These are phyloP conservation scores for Syngnathus floridae DNA, from an alignment of 2,113 vertebrate genomes.

Conservation along the genomic window DNA sequence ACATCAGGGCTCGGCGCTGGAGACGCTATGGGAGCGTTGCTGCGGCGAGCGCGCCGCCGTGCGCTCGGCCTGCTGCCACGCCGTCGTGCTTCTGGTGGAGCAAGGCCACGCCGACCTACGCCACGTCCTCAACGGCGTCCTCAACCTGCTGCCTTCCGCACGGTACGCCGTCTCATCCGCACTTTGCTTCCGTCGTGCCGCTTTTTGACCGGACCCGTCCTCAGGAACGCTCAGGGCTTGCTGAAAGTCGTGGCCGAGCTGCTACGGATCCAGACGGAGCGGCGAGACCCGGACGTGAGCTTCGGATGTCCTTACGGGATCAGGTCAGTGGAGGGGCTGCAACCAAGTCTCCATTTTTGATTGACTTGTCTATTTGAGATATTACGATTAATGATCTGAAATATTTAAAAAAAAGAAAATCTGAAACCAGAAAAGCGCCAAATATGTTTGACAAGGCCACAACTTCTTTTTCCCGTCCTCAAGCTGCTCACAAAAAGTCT, in stretches of 20 bases:
- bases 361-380: too few relatives aligned
- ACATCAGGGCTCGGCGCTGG: constrained; percentile 78
- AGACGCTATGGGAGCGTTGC: constrained; percentile 88
- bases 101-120: constrained; percentile 83
- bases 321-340: constrained; percentile 64
- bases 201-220: constrained; percentile 12
- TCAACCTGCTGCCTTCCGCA: constrained; percentile 88
- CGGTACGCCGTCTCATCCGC: constrained; percentile 63
- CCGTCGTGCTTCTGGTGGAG: constrained; percentile 80
- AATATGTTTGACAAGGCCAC: too few relatives aligned
- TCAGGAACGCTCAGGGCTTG: constrained; percentile 86
- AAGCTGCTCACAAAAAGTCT: too few relatives aligned
- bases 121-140: constrained; percentile 78
- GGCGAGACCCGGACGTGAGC: constrained; percentile 40
- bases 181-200: background rate
- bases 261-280: constrained; percentile 78
- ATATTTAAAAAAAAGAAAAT: too few relatives aligned
- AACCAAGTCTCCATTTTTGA: too few relatives aligned
- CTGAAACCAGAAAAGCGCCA: too few relatives aligned
- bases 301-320: constrained; percentile 78
- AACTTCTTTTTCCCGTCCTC: too few relatives aligned
- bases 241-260: constrained; percentile 79
- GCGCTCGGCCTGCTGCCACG: constrained; percentile 81
- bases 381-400: too few relatives aligned
- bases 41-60: constrained; percentile 77